Percentiles rank a stretch among this genome's conserved stretches.
Conservation (phyloP, 2,113 vertebrate genomes). For the Hipposideros armiger region DNA sequence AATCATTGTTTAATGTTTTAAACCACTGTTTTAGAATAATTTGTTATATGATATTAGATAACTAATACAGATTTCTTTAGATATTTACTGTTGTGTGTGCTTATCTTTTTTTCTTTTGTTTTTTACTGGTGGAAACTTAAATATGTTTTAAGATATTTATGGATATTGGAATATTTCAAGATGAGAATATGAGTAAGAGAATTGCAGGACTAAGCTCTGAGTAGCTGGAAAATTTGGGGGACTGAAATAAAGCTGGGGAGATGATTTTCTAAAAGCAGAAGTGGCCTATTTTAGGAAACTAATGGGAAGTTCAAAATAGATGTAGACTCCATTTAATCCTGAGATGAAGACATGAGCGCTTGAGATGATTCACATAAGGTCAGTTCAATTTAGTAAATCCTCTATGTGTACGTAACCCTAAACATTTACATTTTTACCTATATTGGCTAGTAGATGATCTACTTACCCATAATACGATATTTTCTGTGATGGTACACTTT, state of each 20-base stretch:
- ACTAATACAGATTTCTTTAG: neutral
- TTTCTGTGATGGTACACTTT: neutral
- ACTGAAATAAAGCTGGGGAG: neutral
- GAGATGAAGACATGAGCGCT: neutral
- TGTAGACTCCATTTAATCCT: neutral
- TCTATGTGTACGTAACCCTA: neutral
- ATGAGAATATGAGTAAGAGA: neutral
- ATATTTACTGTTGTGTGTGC: neutral
- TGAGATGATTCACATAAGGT: neutral
- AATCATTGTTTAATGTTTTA: neutral
- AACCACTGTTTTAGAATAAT: neutral
- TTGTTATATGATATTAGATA: neutral
- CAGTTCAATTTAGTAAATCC: neutral
- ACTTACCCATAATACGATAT: neutral
- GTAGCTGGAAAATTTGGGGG: neutral
- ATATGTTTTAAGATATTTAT: neutral
- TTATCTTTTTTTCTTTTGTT: neutral
- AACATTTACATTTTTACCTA: neutral
- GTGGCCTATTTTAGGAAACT: neutral
- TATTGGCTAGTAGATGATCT: neutral
- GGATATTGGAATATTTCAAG: neutral
- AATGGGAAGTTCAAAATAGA: neutral
- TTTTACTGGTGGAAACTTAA: neutral
- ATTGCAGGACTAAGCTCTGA: neutral
- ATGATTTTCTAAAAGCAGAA: constrained; percentile 17